Conservation (phyloP, 2,113 vertebrate genomes). For the Platysteira castanea region DNA sequence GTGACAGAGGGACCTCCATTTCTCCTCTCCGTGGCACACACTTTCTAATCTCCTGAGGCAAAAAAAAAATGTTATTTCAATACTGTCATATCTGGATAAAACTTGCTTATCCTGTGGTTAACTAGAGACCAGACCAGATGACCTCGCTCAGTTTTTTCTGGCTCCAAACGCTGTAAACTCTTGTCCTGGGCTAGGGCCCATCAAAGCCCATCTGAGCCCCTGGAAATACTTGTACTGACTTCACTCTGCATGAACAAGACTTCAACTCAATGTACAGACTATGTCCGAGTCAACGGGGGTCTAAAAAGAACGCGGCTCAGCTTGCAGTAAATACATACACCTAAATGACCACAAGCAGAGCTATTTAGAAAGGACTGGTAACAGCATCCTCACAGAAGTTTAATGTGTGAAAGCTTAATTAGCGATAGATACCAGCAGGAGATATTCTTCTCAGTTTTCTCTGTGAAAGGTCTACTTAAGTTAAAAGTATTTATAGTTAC, state of each 20-base stretch:
- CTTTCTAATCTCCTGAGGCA: not conserved
- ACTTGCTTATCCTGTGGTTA: not conserved
- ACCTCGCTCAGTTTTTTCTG: not conserved
- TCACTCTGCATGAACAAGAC: not conserved
- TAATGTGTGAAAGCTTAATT: not conserved
- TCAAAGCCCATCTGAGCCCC: not conserved
- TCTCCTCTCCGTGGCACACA: fast-evolving
- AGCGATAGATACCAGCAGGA: not conserved
- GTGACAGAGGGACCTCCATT: not conserved
- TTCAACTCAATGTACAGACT: not conserved
- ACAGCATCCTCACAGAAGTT: not conserved
- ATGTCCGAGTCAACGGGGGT: fast-evolving
- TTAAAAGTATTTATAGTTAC: not conserved
- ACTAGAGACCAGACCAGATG: not conserved
- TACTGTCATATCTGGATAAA: not conserved
- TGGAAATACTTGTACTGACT: not conserved
- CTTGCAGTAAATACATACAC: not conserved
- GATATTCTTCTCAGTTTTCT: not conserved
- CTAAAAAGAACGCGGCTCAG: not conserved
- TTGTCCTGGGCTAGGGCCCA: not conserved
- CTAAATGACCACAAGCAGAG: not conserved
- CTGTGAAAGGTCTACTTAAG: not conserved
- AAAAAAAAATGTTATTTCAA: not conserved
- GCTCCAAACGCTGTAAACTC: not conserved
- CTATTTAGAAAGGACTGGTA: not conserved